Evolutionary conservation across 2,888 invertebrate species (phyloP).

Genomic region (Calliphora vomitoria): DNA sequence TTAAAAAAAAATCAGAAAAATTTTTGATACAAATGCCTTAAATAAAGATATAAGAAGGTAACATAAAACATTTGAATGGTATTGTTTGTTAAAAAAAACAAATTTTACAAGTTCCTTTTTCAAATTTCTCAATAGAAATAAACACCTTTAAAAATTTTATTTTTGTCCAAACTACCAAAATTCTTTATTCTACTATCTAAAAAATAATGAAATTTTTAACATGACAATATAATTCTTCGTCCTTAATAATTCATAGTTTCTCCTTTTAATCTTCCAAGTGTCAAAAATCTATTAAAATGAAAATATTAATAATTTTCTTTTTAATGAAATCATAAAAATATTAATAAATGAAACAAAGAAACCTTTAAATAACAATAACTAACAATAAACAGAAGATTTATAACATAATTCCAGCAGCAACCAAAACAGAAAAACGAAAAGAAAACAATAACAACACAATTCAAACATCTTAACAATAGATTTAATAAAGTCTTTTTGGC

Average conservation of each 20-base stretch:
- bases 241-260: not conserved
- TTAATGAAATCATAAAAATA: slow-evolving; percentile 5
- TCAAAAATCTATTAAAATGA: slow-evolving; percentile 33
- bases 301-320: slow-evolving; percentile 11
- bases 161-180: no score
- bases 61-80: no score
- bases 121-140: no score
- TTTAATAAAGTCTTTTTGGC: slow-evolving; percentile 43
- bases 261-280: not conserved
- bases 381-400: slow-evolving; percentile 50
- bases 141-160: no score
- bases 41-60: no score
- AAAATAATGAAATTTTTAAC: not conserved
- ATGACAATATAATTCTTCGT: not conserved
- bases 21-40: no score
- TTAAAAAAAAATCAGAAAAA: no score
- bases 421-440: not conserved
- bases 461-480: slow-evolving; percentile 49
- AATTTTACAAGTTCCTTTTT: no score
- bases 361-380: not conserved
- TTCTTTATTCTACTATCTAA: not conserved
- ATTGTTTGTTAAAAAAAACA: no score
- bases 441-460: slow-evolving; percentile 29
- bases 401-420: slow-evolving; percentile 25
- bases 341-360: not conserved